Conservation (phyloP, 2,113 vertebrate species). For the Platycercus adscitus region DNA sequence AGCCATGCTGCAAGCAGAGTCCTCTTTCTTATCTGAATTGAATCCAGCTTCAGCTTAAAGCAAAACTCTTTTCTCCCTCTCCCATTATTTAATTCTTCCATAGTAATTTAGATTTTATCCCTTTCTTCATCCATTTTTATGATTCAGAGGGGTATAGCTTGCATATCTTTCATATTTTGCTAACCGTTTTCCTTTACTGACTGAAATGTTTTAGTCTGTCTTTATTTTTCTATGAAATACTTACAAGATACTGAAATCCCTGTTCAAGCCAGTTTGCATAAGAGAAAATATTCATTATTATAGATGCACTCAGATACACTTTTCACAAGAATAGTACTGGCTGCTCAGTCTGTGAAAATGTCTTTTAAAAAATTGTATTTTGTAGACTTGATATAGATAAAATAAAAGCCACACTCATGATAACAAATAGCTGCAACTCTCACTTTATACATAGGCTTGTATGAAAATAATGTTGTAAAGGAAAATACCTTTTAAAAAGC, state of each 20-base stretch:
- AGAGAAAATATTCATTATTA: background rate
- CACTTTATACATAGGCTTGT: background rate
- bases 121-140: background rate
- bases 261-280: background rate
- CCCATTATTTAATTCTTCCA: background rate
- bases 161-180: background rate
- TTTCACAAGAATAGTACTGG: background rate
- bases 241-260: background rate
- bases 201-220: background rate
- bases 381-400: background rate
- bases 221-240: background rate
- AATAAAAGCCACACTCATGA: background rate
- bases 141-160: background rate
- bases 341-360: background rate
- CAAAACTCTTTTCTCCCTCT: background rate
- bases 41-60: rapidly evolving
- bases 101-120: background rate
- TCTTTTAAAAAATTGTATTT: background rate
- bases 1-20: background rate
- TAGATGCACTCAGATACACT: background rate
- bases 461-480: background rate
- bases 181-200: background rate
- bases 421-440: background rate
- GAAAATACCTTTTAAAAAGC: background rate
- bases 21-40: background rate